Percentiles rank a stretch among this genome's conserved stretches.
phyloP scores from a whole-genome alignment of 2,113 vertebrate species.

The Xyliphius kryptos region DNA sequence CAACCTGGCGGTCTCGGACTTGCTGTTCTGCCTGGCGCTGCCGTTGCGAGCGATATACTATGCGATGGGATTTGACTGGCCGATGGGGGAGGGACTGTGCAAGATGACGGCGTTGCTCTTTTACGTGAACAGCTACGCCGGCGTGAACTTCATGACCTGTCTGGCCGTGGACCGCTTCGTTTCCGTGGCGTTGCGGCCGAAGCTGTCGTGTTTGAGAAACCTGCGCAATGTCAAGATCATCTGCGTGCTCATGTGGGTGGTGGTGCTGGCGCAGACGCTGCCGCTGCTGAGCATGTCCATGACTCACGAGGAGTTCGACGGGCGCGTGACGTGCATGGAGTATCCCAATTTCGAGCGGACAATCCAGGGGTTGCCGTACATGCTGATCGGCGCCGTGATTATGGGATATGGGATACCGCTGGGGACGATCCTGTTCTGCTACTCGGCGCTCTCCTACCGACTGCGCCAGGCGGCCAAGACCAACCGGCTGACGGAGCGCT shows the following conservation, averaged over 20 bases:
- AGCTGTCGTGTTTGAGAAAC: slow-evolving; percentile 66
- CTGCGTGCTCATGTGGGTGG: slow-evolving; percentile 80
- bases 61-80: slow-evolving; percentile 83
- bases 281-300: slow-evolving; percentile 74
- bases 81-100: slow-evolving; percentile 71
- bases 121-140: slow-evolving; percentile 90
- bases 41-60: slow-evolving; percentile 85
- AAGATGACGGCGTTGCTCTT: slow-evolving; percentile 77
- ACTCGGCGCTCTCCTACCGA: slow-evolving; percentile 80
- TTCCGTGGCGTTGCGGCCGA: slow-evolving; percentile 79
- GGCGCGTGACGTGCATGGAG: slow-evolving; percentile 83
- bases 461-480: slow-evolving; percentile 73
- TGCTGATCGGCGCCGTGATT: slow-evolving; percentile 80
- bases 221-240: slow-evolving; percentile 66
- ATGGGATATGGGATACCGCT: slow-evolving; percentile 79
- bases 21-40: slow-evolving; percentile 82
- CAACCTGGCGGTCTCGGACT: slow-evolving; percentile 86
- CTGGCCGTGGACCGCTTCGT: slow-evolving; percentile 89
- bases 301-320: slow-evolving; percentile 56
- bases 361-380: slow-evolving; percentile 64
- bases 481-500: slow-evolving; percentile 82
- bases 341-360: slow-evolving; percentile 85
- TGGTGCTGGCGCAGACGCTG: slow-evolving; percentile 85
- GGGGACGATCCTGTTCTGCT: slow-evolving; percentile 77
- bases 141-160: slow-evolving; percentile 96